Evolutionary conservation across 2,113 vertebrate genomes (phyloP).

Genomic region (Casuarius casuarius): DNA sequence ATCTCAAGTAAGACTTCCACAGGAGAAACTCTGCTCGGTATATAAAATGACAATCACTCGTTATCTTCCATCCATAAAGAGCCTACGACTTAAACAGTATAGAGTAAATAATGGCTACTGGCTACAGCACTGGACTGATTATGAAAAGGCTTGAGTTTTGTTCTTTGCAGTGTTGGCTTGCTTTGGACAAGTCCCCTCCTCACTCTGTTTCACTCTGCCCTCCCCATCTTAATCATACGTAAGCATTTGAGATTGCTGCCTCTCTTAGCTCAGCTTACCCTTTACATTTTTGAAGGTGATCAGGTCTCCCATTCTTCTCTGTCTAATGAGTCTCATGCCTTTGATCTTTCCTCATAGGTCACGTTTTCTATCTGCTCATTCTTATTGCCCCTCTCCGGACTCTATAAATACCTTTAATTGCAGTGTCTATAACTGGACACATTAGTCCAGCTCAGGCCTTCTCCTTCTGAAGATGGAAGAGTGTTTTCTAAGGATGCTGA

Average conservation of each 20-base stretch:
- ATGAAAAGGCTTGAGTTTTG: not conserved
- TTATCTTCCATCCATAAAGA: not conserved
- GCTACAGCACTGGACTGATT: accelerated
- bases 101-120: not conserved
- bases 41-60: not conserved
- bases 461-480: not conserved
- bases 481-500: not conserved
- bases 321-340: not conserved
- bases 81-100: not conserved
- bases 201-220: not conserved
- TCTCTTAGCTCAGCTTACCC: not conserved
- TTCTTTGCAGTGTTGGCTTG: not conserved
- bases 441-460: not conserved
- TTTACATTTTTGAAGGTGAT: not conserved
- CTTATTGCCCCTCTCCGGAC: not conserved
- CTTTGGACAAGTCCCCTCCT: not conserved
- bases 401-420: not conserved
- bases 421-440: not conserved
- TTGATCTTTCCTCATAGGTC: not conserved
- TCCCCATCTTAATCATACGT: not conserved
- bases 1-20: not conserved
- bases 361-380: not conserved
- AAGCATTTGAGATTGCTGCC: not conserved
- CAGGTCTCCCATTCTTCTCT: not conserved
- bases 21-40: not conserved